These are phyloP conservation scores for Anthopleura xanthogrammica DNA, from an alignment of 92 coral and sea anemone species.

Conservation along the genomic window DNA sequence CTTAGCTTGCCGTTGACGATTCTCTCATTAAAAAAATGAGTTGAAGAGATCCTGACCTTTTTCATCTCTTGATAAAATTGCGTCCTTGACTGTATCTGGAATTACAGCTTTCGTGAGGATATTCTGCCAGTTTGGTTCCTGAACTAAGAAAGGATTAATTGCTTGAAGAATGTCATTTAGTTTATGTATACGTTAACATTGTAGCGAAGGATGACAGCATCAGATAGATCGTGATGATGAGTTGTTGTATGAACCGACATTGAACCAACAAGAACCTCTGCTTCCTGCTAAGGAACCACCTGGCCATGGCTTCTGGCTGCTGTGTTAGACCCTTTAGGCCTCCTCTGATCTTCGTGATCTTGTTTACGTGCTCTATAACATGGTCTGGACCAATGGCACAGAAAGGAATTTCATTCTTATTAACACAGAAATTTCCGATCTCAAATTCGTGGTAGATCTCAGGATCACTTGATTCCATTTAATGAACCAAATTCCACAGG, in stretches of 20 bases:
- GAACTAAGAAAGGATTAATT: constrained; percentile 27
- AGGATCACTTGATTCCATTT: constrained; percentile 31
- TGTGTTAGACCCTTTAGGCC: constrained; percentile 48
- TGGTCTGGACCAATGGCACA: constrained; percentile 55
- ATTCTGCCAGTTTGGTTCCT: constrained; percentile 38
- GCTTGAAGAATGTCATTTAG: constrained; percentile 43
- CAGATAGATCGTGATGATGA: constrained; percentile 34
- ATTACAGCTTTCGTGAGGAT: constrained; percentile 53
- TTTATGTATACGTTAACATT: constrained; percentile 33
- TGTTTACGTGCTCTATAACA: constrained; percentile 50
- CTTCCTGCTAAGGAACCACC: constrained; percentile 53
- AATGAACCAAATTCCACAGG: neutral
- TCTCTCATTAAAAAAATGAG: constrained; percentile 30
- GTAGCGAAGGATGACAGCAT: constrained; percentile 23
- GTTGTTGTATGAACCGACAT: neutral
- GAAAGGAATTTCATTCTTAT: constrained; percentile 61
- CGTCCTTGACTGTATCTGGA: constrained; percentile 28
- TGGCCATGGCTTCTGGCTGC: constrained; percentile 54
- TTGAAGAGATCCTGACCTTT: neutral
- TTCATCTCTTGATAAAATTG: constrained; percentile 10
- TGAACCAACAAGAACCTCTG: constrained; percentile 40
- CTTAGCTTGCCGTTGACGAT: constrained; percentile 14
- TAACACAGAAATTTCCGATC: constrained; percentile 43
- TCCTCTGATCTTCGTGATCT: constrained; percentile 45
- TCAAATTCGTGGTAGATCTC: constrained; percentile 41